Percentiles rank a stretch among this genome's conserved stretches.
Evolutionary conservation across 2,113 vertebrate genomes (phyloP).

Genomic region (Tychaedon coryphoeus): DNA sequence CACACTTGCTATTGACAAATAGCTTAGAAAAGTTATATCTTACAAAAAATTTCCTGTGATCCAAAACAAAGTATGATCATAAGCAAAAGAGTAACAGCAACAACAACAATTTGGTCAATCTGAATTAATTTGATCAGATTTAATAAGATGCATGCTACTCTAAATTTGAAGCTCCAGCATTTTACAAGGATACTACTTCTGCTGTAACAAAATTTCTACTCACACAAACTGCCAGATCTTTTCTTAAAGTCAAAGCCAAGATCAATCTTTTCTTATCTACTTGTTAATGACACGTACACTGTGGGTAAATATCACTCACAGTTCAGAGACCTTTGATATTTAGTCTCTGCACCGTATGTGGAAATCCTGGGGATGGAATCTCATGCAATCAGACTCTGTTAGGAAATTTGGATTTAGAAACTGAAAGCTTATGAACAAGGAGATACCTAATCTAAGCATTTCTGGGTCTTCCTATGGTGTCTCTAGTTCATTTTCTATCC

Average conservation of each 20-base stretch:
- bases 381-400: background rate
- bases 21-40: background rate
- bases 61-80: background rate
- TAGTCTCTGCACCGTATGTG: background rate
- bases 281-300: slow-evolving; percentile 25
- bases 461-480: background rate
- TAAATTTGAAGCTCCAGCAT: background rate
- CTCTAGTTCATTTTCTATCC: background rate
- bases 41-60: background rate
- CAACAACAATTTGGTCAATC: background rate
- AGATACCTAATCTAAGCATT: background rate
- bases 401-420: background rate
- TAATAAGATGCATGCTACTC: background rate
- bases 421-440: background rate
- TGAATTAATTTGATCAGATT: background rate
- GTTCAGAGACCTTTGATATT: slow-evolving; percentile 61
- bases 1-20: background rate
- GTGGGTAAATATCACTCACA: slow-evolving; percentile 61
- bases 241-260: background rate
- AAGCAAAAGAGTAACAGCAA: background rate
- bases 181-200: background rate
- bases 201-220: background rate
- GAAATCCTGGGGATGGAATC: background rate
- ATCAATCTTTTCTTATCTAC: slow-evolving; percentile 48
- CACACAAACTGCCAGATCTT: background rate